Conservation (phyloP, 2,888 invertebrate species). For the Aporophyla nigra region DNA sequence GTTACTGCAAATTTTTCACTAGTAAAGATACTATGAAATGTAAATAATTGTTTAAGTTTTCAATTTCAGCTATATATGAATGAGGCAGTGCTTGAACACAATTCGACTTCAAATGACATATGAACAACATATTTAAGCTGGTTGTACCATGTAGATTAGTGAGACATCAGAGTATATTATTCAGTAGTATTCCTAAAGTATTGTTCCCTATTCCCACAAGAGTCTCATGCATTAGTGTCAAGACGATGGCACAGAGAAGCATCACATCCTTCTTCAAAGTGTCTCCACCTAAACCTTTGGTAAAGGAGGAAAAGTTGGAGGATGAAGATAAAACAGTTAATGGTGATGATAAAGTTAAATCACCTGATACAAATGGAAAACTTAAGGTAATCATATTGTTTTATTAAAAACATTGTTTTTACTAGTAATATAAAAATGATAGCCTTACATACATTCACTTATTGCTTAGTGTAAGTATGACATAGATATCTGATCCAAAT, state of each 20-base stretch:
- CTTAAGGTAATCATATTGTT: slow-evolving; percentile 64
- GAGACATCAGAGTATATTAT: slow-evolving; percentile 16
- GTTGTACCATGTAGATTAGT: slow-evolving; percentile 61
- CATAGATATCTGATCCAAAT: neutral
- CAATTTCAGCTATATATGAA: slow-evolving; percentile 27
- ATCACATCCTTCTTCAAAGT: slow-evolving; percentile 87
- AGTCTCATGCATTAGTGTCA: slow-evolving; percentile 32
- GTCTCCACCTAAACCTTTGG: slow-evolving; percentile 78
- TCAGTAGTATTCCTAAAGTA: neutral
- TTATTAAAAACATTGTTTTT: no score
- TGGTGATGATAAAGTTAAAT: slow-evolving; percentile 38
- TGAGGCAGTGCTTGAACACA: neutral
- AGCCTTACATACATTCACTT: neutral
- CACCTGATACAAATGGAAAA: slow-evolving; percentile 60
- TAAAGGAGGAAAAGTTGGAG: slow-evolving; percentile 32
- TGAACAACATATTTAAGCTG: slow-evolving; percentile 63
- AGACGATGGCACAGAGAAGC: slow-evolving; percentile 86
- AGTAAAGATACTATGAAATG: neutral
- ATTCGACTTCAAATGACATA: slow-evolving; percentile 30
- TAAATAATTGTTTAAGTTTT: slow-evolving; percentile 17
- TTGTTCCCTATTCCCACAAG: slow-evolving; percentile 12
- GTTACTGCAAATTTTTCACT: neutral
- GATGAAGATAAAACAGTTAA: slow-evolving; percentile 56
- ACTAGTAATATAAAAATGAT: no score
- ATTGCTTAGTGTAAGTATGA: neutral